These are phyloP conservation scores for Aegotheles bennettii DNA, from an alignment of 2,113 vertebrate species.

Conservation along the genomic window DNA sequence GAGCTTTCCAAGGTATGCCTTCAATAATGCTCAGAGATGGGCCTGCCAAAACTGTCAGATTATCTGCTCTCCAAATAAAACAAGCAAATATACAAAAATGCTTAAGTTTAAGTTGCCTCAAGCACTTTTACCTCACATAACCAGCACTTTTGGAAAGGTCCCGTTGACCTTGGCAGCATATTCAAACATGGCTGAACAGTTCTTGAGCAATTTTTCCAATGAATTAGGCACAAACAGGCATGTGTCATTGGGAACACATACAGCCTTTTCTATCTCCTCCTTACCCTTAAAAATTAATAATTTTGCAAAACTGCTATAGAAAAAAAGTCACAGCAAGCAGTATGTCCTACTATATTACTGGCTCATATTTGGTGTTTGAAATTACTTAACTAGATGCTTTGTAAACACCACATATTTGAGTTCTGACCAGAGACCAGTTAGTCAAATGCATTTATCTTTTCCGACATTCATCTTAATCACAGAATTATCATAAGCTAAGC, in stretches of 20 bases:
- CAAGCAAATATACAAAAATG: slow-evolving; percentile 29
- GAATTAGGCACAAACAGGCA: background rate
- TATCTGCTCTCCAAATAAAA: slow-evolving; percentile 1
- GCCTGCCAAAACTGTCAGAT: background rate
- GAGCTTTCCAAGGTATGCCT: background rate
- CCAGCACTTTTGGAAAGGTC: background rate
- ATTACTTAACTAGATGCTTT: background rate
- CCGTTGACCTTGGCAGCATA: background rate
- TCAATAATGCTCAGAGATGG: background rate
- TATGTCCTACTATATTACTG: background rate
- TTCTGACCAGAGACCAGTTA: background rate
- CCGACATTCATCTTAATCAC: background rate
- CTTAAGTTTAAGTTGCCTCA: background rate
- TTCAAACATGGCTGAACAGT: background rate
- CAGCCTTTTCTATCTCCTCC: background rate
- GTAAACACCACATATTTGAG: background rate
- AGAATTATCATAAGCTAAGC: background rate
- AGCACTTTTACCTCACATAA: slow-evolving; percentile 3
- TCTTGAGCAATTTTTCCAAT: background rate
- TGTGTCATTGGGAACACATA: background rate
- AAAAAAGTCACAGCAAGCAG: background rate
- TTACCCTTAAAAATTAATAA: slow-evolving; percentile 48
- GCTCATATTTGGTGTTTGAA: background rate
- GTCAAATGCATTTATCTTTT: background rate
- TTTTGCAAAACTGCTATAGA: background rate